Base-by-base conservation (phyloP, 1,140 invertebrate species). In the Drosophila bocqueti region DNA sequence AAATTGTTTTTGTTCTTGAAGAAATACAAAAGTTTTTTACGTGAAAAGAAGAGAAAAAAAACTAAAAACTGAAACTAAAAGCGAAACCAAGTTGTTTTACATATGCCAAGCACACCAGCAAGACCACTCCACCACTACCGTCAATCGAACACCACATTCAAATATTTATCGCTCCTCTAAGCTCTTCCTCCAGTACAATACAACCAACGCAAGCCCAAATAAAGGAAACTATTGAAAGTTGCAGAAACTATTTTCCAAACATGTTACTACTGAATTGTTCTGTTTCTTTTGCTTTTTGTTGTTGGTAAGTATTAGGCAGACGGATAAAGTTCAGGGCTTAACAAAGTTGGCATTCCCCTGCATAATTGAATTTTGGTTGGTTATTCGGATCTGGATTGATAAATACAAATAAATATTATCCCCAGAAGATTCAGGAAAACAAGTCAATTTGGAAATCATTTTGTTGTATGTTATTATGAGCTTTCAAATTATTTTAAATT, bases 1-100 rank as follows among this genome's bases (percentile, higher is more conserved):
- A 79, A 90, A 85, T 73, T 89, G 78, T 89, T 90, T 89, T 89
- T 89, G 85, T 89, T 90, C 86, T 90, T 76, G 73, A 81, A 71
- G 76, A 89, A 89, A 91, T 91, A 91, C 83, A 89, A 72, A 81
- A 87, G 83, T 91, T 91, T 91, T 90, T 87, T 91, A 91, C 83
- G 69, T 76, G 78, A 91, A 86, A 82, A 71, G 47, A 57, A 57
- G 72, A 58, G 61, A 81, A 73, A 81, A 87, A 81, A 87, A 78
- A 59, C 61, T 46, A 74, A 87, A 83, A 77, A 83, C 62, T 87
- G 49, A 87, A 87, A 89, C 66, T 63, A 71, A 84, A 65, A 68
- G 76, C 76, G 71, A 71, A 71, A 69, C 46, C 65, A 52, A 46
- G 71, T 89, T 90, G 85, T 89, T 90, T 91, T 91, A 79, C 67